Base-by-base conservation (phyloP, 2,888 invertebrate genomes). In the Cheilosia impressa region DNA sequence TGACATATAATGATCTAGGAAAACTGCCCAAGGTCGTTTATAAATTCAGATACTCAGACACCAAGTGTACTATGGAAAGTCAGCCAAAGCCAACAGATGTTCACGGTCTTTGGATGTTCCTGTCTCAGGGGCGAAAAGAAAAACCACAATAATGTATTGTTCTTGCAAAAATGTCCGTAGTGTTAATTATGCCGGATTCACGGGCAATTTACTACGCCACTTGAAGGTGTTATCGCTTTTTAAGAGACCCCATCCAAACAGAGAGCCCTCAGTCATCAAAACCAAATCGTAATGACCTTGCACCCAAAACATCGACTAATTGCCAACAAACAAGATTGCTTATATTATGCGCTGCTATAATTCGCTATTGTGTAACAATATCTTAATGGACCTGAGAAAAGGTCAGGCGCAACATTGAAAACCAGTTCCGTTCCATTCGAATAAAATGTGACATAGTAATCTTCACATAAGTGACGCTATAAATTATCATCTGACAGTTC, bases 151-250 rank as follows among this genome's bases (percentile, higher is more conserved):
- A 41, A 68, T 55, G 43, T 69, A 38, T 38, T 38, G 22, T 53
- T 73, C 22, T 55, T 52, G 53, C 24, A 47, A 62, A 71, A 73
- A 71, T 73, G 27, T 73, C 63, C 31, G 55, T 19, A 47, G 62
- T 73, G 60, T 24, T 50, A 60, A 71, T 71, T 71, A 24, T 31
- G 24, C 57, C 65, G 75, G 65, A 65, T 63, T 75, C 65, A 75
- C 47, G 75, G 75, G 53, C 50, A 45, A 63, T 73, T 73, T 55
- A 55, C 50, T 24, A 15, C 15, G 10, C 60, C 27, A 53, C 57
- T 71, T 31, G 19, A 50, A 38, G 50, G 10, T 58, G 52, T 38
- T 27, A 52, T 52, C 41, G 52, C 65, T 52, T 52, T 24, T 43
- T n/a, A 43, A 68, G 22, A 22, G 47, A 7, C 7, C 27, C 22